phyloP scores from a whole-genome alignment of 2,113 vertebrate genomes.

The Henicopernis longicauda region DNA sequence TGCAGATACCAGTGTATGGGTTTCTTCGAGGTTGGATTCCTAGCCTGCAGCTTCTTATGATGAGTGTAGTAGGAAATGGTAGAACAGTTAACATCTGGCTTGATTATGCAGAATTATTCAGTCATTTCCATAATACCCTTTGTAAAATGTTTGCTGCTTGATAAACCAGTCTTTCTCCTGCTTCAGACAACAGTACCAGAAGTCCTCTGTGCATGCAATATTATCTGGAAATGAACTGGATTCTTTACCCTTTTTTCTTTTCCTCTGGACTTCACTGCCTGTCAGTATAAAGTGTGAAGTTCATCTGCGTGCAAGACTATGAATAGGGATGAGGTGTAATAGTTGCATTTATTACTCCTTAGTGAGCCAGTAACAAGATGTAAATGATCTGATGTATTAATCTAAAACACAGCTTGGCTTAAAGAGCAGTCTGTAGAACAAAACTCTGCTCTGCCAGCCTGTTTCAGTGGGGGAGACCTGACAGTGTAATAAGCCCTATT shows the following conservation, averaged over 20 bases:
- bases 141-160: constrained; percentile 36
- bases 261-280: neutral
- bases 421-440: neutral
- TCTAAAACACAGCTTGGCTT: neutral
- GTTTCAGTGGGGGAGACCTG: neutral
- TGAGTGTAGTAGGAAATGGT: neutral
- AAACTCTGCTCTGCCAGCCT: neutral
- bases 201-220: neutral
- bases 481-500: neutral
- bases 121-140: constrained; percentile 43
- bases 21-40: neutral
- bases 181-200: neutral
- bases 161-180: neutral
- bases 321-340: constrained; percentile 23
- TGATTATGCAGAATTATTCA: constrained; percentile 60
- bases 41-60: constrained; percentile 24
- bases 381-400: constrained; percentile 19
- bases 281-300: neutral
- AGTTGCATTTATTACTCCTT: constrained; percentile 20
- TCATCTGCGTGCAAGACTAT: neutral
- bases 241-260: neutral
- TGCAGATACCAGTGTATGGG: neutral
- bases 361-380: constrained; percentile 28
- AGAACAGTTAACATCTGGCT: constrained; percentile 34
- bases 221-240: neutral